Evolutionary conservation across 2,113 vertebrate genomes (phyloP).

Genomic region (Myodes glareolus): DNA sequence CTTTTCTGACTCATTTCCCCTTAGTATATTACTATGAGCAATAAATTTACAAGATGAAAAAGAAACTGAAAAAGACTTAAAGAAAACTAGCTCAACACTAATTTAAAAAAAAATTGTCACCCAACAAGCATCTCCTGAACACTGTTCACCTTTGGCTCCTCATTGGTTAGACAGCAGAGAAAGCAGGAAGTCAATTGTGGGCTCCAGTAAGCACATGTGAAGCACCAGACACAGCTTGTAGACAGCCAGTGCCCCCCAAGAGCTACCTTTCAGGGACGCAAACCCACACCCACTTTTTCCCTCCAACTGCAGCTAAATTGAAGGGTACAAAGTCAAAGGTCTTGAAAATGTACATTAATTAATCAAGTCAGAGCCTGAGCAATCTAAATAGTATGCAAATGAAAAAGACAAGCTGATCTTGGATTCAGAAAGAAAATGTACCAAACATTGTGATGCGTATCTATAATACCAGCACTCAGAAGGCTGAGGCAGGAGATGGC

Average conservation of each 20-base stretch:
- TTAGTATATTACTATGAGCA: not conserved
- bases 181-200: not conserved
- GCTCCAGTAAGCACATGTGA: not conserved
- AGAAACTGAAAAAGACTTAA: not conserved
- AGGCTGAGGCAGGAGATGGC: not conserved
- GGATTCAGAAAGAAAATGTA: constrained; percentile 19
- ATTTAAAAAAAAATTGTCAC: not conserved
- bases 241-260: not conserved
- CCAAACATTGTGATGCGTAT: not conserved
- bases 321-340: not conserved
- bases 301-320: not conserved
- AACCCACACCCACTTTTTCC: not conserved
- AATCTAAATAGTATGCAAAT: not conserved
- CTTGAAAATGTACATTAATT: not conserved
- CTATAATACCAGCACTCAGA: not conserved
- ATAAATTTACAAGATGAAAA: not conserved
- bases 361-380: not conserved
- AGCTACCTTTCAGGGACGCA: not conserved
- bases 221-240: no score
- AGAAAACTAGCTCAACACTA: not conserved
- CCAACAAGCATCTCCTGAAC: not conserved
- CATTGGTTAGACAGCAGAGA: not conserved
- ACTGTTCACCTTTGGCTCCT: not conserved
- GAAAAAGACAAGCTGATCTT: not conserved
- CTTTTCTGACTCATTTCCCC: not conserved